These are phyloP conservation scores for Spodoptera frugiperda DNA, from an alignment of 1,140 invertebrate genomes.

Conservation along the genomic window DNA sequence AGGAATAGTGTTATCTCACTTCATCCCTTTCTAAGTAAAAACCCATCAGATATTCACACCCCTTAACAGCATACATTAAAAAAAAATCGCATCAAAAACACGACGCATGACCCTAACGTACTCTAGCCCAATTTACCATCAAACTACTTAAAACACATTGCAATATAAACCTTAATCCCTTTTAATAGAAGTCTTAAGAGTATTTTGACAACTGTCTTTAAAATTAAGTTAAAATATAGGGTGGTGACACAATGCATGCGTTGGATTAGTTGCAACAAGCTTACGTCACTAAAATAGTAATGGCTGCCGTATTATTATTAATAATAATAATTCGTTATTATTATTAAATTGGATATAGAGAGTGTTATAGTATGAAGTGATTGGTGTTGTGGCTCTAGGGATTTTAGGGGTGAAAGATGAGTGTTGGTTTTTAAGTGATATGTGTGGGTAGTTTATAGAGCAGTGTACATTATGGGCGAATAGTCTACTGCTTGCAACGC, in stretches of 20 bases:
- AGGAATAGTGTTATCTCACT: background rate
- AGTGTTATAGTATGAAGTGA: background rate
- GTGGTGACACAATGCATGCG: slow-evolving; percentile 69
- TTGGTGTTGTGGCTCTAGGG: background rate
- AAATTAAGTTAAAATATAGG: too few relatives aligned
- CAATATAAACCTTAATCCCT: slow-evolving; percentile 53
- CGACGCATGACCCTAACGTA: slow-evolving; percentile 59
- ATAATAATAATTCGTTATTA: slow-evolving; percentile 63
- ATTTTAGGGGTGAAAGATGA: background rate
- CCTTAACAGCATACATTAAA: slow-evolving; percentile 3
- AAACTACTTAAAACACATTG: background rate
- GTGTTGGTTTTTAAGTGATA: background rate
- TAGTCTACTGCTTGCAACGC: too few relatives aligned
- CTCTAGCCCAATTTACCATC: slow-evolving; percentile 40
- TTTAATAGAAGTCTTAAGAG: slow-evolving; percentile 1
- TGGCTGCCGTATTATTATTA: slow-evolving; percentile 72
- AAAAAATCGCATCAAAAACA: slow-evolving; percentile 31
- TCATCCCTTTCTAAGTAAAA: background rate
- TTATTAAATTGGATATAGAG: slow-evolving; percentile 57
- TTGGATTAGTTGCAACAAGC: slow-evolving; percentile 73
- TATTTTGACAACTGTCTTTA: slow-evolving; percentile 13
- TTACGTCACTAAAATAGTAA: slow-evolving; percentile 72
- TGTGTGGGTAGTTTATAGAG: background rate
- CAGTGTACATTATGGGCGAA: background rate
- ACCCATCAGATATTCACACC: background rate